Percentiles rank a stretch among this genome's conserved stretches.
These are phyloP conservation scores for Leptinotarsa haldemani DNA, from an alignment of 2,888 invertebrate genomes.

Conservation along the genomic window DNA sequence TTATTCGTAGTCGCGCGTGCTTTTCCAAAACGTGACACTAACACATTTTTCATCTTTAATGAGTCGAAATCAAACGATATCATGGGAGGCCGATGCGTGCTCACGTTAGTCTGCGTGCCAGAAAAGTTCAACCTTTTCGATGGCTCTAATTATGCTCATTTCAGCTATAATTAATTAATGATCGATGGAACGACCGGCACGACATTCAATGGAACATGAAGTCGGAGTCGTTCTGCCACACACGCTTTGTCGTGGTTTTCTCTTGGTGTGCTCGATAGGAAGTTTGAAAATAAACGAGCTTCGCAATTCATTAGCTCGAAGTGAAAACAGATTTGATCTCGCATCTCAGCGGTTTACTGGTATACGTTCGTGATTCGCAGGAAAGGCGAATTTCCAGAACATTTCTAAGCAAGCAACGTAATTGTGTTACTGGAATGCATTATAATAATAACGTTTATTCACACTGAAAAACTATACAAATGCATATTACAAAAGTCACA, in stretches of 20 bases:
- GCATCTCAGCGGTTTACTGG: background rate
- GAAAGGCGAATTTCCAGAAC: too few species aligned
- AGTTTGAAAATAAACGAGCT: background rate
- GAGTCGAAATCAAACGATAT: conserved; percentile 40
- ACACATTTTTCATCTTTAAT: conserved; percentile 42
- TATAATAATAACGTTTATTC: too few species aligned
- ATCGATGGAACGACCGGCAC: conserved; percentile 34
- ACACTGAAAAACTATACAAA: too few species aligned
- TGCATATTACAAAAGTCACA: too few species aligned
- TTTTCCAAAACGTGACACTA: conserved; percentile 36
- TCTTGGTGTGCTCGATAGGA: background rate
- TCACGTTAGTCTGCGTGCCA: conserved; percentile 38
- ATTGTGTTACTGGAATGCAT: too few species aligned
- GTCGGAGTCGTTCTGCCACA: background rate
- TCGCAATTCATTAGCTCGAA: background rate
- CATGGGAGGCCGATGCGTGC: conserved; percentile 36
- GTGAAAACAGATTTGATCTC: background rate
- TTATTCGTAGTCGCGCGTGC: conserved; percentile 23
- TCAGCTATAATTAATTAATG: conserved; percentile 38
- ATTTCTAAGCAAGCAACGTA: too few species aligned
- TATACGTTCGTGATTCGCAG: too few species aligned
- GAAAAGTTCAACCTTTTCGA: conserved; percentile 33
- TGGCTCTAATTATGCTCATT: conserved; percentile 42
- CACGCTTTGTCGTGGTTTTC: background rate
- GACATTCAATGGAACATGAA: background rate